Base-by-base conservation (phyloP, 2,888 invertebrate species). In the Lucinisca nassula region DNA sequence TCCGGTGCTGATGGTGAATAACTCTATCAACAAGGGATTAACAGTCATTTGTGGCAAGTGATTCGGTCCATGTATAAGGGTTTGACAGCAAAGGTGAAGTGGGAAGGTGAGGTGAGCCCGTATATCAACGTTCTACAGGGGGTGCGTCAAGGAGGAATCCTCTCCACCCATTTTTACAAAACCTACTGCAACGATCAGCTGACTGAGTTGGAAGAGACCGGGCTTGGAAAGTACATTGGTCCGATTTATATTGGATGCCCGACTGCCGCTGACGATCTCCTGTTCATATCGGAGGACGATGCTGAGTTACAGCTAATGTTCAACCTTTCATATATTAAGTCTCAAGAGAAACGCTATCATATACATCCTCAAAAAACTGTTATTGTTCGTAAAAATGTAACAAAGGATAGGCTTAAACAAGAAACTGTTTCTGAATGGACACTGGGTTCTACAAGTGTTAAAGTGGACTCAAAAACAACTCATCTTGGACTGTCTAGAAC, bases 81-180 rank as follows among this genome's bases (percentile, higher is more conserved):
- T 40, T 12, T 77, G 27, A 77, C 70, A 10, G 75, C 82, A 51
- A 82, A 51, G 38, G 35, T 82, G 3, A 77, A 67, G 27, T 82
- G 82, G 82, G 14, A 17, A n/a, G 72, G 77, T 4, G 72, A 37
- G 24, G 12, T 77, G 38, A 77, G 77, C 51, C 4, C 14, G 2
- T 3, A 12, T 0, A 49, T 82, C 40, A 27, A 4, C 40, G 51
- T 77, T 21, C 2, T 6, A 21, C 77, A 82, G 32, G 82, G 77
- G 10, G 77, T 82, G 3, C 17, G 77, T 30, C 77, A 82, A 51
- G 77, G 82, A 14, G 77, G 72, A 32, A 70, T 82, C 10, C 14
- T 82, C 3, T 82, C 77, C 12, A 61, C 77, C 8, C 51, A 51
- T 8, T 58, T 76, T 24, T 82, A 82, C 70, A 77, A 77, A 24